Evolutionary conservation across 2,797 vertebrate genomes (phyloP), one percentile per base, ranked within the genome.

Genomic region (Pelodytes ibericus): DNA sequence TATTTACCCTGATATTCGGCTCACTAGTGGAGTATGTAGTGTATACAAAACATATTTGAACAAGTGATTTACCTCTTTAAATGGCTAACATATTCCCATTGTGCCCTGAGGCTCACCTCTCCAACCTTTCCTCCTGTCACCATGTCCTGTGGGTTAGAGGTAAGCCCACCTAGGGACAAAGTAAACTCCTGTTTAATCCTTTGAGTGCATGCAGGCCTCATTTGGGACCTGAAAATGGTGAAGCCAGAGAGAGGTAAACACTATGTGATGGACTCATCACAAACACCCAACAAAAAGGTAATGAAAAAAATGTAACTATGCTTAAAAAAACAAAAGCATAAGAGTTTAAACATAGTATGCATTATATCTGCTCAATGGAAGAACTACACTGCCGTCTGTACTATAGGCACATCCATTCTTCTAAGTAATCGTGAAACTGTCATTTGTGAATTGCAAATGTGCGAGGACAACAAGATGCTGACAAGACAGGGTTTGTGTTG

Each of bases 381-480:
- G 76, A 78, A 61, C 62, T 51, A 36, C 62, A 56, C 31, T 30
- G 49, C 29, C 53, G 72, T 61, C 62, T 68, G 60, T 67, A 68
- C 57, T 79, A 73, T 63, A 73, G 71, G 64, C 71, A 79, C 58
- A 67, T 49, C 41, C 60, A 57, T 72, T 78, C 76, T 79, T 72
- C 62, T 68, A 41, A 73, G 64, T 73, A 79, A 74, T 79, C 64
- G 69, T 69, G 33, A 65, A 68, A 58, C 71, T 74, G 71, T 74
- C 71, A 79, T 62, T 79, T 53, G 58, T 74, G 76, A 78, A 78
- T 78, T 67, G 70, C 70, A 67, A 72, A 78, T 62, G 56, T 68
- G 62, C 60, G 71, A 73, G 71, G 71, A 71, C 71, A 73, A 78
- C 30, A 51, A 69, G 77, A 74, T 63, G 64, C 71, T 73, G 71